These are phyloP conservation scores for Hiodon tergisus DNA, from an alignment of 2,113 vertebrate genomes.

Conservation along the genomic window DNA sequence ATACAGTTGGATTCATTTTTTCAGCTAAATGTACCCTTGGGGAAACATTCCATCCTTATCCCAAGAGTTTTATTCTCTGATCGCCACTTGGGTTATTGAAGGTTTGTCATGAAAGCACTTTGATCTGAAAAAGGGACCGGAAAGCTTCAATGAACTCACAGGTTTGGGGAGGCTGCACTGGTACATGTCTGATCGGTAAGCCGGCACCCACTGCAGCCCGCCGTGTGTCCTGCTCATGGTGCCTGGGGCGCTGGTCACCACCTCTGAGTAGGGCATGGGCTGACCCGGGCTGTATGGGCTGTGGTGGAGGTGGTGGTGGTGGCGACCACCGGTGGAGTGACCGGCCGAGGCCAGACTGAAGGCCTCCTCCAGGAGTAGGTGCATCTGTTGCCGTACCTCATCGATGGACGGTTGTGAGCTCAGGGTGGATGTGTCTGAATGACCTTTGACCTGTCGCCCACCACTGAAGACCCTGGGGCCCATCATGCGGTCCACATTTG, in stretches of 20 bases:
- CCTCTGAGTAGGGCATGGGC: slow-evolving; percentile 82
- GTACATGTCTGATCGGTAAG: slow-evolving; percentile 84
- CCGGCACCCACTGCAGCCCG: slow-evolving; percentile 89
- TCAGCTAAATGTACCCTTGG: too few species aligned
- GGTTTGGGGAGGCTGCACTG: slow-evolving; percentile 92
- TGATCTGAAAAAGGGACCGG: neutral
- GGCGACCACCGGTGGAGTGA: slow-evolving; percentile 75
- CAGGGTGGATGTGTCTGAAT: slow-evolving; percentile 93
- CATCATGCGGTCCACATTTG: slow-evolving; percentile 80
- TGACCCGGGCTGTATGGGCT: slow-evolving; percentile 74
- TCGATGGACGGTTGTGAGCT: slow-evolving; percentile 98
- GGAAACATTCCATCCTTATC: too few species aligned
- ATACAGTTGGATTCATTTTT: too few species aligned
- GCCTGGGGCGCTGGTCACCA: slow-evolving; percentile 89
- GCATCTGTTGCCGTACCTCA: slow-evolving; percentile 97
- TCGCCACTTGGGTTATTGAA: too few species aligned
- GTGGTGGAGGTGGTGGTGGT: slow-evolving; percentile 51
- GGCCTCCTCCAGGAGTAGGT: slow-evolving; percentile 93
- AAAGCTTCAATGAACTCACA: slow-evolving; percentile 60
- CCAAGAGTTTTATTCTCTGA: too few species aligned
- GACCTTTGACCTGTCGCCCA: slow-evolving; percentile 80
- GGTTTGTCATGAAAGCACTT: too few species aligned
- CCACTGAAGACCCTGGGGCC: slow-evolving; percentile 69
- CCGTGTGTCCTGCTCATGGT: slow-evolving; percentile 76
- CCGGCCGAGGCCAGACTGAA: slow-evolving; percentile 94